Evolutionary conservation across 2,888 invertebrate species (phyloP), one percentile per base, ranked within the genome.

Genomic region (Ornithoptera priamus): DNA sequence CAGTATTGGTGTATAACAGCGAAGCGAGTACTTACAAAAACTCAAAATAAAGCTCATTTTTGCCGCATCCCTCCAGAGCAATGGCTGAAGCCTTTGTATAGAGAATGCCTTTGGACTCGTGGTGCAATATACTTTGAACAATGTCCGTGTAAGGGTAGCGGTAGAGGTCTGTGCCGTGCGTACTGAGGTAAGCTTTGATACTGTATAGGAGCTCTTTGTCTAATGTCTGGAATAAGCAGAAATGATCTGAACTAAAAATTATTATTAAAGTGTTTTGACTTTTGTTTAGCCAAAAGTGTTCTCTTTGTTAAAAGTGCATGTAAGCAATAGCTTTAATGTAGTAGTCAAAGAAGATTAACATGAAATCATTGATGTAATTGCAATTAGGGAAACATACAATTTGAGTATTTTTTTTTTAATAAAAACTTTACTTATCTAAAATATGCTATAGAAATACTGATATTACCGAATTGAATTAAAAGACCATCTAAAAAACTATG

Each of bases 111-210:
- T 92, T 90, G 50, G 89, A 86, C n/a, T 94, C 93, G 80, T 95
- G 93, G 76, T 95, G 95, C 36, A 96, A 85, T 4, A 95, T 95
- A 74, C 95, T 94, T 80, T 96, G 96, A 22, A 96, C 85, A 60
- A 96, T 93, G 81, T 96, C 95, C 0, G 94, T 94, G 73, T 92
- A 91, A 8, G 93, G 92, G 75, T 94, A 95, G 68, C 93, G 93
- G 75, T 94, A 94, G 62, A 96, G 85, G 72, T 94, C 93, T 36
- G 94, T 93, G 2, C 95, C 95, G 75, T 94, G 93, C 3, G 93
- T 92, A 75, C 93, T 92, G 20, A 96, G 87, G 83, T 95, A 96
- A 56, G 87, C 90, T 79, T 93, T 93, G 69, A 95, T 90, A 75
- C 94, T 94, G 67, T 81, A 79, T 1, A 95, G 77, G 39, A 94